Evolutionary conservation across 2,888 invertebrate genomes (phyloP).

Genomic region (Drosophila barbarae): DNA sequence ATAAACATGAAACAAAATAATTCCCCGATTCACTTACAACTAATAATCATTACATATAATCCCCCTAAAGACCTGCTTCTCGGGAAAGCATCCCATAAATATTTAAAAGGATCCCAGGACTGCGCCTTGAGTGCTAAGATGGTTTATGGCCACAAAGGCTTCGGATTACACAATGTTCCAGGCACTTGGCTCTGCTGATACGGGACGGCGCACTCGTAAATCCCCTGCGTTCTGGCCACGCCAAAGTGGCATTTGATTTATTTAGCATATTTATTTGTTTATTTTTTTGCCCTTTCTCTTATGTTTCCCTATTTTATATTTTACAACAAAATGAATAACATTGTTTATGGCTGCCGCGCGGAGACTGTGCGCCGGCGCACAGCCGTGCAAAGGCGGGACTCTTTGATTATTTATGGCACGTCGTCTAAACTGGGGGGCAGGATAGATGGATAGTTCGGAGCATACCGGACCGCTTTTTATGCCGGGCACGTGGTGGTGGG

Average conservation of each 20-base stretch:
- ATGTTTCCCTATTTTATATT: neutral
- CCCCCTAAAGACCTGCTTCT: neutral
- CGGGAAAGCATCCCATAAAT: conserved; percentile 12
- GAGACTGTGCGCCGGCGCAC: conserved; percentile 36
- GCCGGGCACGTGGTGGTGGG: conserved; percentile 56
- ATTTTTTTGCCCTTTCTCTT: conserved; percentile 8
- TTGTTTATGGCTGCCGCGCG: conserved; percentile 45
- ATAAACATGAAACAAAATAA: neutral
- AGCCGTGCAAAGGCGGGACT: conserved; percentile 30
- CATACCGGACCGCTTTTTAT: conserved; percentile 35
- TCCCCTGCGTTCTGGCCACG: conserved; percentile 17
- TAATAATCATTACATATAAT: neutral
- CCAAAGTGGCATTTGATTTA: conserved; percentile 46
- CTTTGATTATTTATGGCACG: conserved; percentile 65
- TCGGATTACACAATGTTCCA: conserved; percentile 58
- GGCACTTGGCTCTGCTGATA: conserved; percentile 11
- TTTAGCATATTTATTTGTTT: conserved; percentile 46
- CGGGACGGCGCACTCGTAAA: conserved; percentile 18
- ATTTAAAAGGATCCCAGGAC: conserved; percentile 16
- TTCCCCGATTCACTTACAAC: neutral
- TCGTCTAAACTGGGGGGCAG: conserved; percentile 41
- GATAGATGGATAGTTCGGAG: conserved; percentile 34
- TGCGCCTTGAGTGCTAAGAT: conserved; percentile 15
- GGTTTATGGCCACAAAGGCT: conserved; percentile 59
- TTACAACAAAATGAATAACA: conserved; percentile 36